Evolutionary conservation across 1,140 invertebrate species (phyloP).

Genomic region (Eurytemora carolleeae): DNA sequence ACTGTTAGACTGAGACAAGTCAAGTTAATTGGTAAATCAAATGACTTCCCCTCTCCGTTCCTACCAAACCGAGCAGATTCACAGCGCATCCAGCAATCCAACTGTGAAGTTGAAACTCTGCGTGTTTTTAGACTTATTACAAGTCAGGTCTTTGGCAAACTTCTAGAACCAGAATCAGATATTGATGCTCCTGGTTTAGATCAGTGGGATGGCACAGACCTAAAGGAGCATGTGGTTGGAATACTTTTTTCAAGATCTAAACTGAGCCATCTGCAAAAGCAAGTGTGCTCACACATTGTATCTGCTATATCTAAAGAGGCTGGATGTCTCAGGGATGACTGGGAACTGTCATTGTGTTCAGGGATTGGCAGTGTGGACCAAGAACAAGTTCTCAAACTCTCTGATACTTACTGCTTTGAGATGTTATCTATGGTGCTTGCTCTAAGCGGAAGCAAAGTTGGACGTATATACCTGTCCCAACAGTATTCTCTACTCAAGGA

Average conservation of each 20-base stretch:
- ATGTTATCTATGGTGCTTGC: slow-evolving; percentile 85
- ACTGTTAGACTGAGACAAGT: slow-evolving; percentile 70
- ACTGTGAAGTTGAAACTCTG: slow-evolving; percentile 76
- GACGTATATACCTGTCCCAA: slow-evolving; percentile 67
- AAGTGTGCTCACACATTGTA: slow-evolving; percentile 81
- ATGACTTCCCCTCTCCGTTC: slow-evolving; percentile 24
- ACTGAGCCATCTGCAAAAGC: slow-evolving; percentile 78
- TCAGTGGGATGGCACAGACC: slow-evolving; percentile 51
- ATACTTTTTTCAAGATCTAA: slow-evolving; percentile 86
- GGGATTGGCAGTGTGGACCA: slow-evolving; percentile 21
- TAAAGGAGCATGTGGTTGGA: slow-evolving; percentile 88
- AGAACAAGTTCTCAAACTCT: slow-evolving; percentile 25
- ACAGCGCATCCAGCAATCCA: slow-evolving; percentile 49
- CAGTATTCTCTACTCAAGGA: slow-evolving; percentile 63
- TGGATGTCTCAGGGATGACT: slow-evolving; percentile 59
- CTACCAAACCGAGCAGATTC: slow-evolving; percentile 17
- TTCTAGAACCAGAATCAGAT: slow-evolving; percentile 6
- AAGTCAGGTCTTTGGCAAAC: slow-evolving; percentile 41
- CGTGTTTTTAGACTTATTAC: slow-evolving; percentile 83
- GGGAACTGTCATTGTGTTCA: slow-evolving; percentile 38
- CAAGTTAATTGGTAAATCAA: slow-evolving; percentile 35
- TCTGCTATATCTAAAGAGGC: slow-evolving; percentile 76
- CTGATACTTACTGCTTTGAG: slow-evolving; percentile 90
- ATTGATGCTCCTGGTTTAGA: slow-evolving; percentile 28
- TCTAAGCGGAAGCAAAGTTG: slow-evolving; percentile 74